A percentile compares a stretch with the other conserved stretches of the same genome.
These are phyloP conservation scores for Chalcosyrphus nemorum DNA, from an alignment of 2,888 invertebrate species.

Conservation along the genomic window DNA sequence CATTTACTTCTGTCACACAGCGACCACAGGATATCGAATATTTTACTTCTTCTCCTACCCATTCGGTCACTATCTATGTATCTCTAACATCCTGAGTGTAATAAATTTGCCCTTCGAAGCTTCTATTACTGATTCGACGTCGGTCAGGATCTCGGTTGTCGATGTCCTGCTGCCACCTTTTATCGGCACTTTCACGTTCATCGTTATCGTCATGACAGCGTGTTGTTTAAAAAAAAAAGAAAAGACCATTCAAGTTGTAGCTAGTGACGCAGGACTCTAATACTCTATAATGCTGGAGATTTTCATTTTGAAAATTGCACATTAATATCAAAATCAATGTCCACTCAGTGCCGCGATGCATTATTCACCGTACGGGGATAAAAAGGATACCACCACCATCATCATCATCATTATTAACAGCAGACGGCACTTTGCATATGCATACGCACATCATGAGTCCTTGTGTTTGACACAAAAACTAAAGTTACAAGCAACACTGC, in stretches of 20 bases:
- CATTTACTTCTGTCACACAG: conserved; percentile 17
- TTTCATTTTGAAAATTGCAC: conserved; percentile 60
- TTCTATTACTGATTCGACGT: not conserved
- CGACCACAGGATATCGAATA: conserved; percentile 29
- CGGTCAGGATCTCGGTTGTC: not conserved
- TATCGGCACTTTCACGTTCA: conserved; percentile 35
- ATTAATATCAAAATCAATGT: conserved; percentile 65
- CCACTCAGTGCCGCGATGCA: not conserved
- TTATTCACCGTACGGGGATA: not conserved
- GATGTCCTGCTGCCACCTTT: conserved; percentile 27
- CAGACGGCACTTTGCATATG: conserved; percentile 9
- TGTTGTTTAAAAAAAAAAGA: conserved; percentile 31
- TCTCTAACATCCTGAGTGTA: not conserved
- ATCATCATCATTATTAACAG: conserved; percentile 33
- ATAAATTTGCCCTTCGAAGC: conserved; percentile 4
- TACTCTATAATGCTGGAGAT: conserved; percentile 1
- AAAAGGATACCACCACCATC: not conserved
- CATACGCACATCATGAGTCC: not conserved
- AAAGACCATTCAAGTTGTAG: not conserved
- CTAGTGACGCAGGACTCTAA: not conserved
- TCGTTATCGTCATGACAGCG: conserved; percentile 21
- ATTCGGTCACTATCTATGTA: not conserved
- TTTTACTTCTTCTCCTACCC: not conserved
- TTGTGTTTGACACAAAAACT: not conserved
- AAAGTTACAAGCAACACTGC: conserved; percentile 27